phyloP scores from a whole-genome alignment of 2,113 vertebrate genomes.

The Gasterosteus nipponicus region DNA sequence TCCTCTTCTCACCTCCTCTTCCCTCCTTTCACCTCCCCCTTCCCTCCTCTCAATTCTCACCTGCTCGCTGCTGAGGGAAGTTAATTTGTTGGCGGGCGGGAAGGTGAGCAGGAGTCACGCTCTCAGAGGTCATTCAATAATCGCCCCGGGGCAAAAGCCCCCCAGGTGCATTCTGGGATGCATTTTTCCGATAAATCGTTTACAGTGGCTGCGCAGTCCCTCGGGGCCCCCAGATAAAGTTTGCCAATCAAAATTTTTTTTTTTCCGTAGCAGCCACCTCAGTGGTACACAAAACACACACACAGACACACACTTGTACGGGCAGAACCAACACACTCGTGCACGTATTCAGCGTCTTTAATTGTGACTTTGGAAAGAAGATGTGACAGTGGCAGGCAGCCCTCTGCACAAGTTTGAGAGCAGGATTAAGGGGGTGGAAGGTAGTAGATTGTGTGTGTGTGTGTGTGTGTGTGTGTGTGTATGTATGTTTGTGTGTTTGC shows the following conservation, averaged over 20 bases:
- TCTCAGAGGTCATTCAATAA: conserved; percentile 84
- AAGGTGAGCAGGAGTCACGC: conserved; percentile 71
- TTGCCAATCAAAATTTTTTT: conserved; percentile 78
- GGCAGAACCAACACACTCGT: background rate
- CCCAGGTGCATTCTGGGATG: conserved; percentile 80
- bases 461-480: conserved; percentile 33
- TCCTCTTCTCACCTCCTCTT: too few species aligned
- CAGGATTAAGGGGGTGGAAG: conserved; percentile 52
- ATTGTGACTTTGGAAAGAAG: conserved; percentile 79
- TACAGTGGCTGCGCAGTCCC: conserved; percentile 76
- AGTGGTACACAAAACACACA: conserved; percentile 5
- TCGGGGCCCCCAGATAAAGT: conserved; percentile 79
- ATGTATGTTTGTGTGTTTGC: conserved; percentile 40
- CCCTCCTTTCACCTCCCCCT: background rate
- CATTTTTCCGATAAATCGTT: conserved; percentile 83
- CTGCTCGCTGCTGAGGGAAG: conserved; percentile 61
- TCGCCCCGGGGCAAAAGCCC: conserved; percentile 73
- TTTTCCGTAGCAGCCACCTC: conserved; percentile 50
- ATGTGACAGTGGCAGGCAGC: conserved; percentile 65
- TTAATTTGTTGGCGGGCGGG: conserved; percentile 69
- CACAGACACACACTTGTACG: conserved; percentile 12
- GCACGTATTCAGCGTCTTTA: conserved; percentile 63
- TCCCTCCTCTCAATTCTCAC: conserved; percentile 17
- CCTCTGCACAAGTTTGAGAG: conserved; percentile 64
- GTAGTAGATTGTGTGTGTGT: conserved; percentile 41